A percentile compares a stretch with the other conserved stretches of the same genome.
Conservation (phyloP, 2,797 vertebrate species). For the Champsocephalus gunnari region DNA sequence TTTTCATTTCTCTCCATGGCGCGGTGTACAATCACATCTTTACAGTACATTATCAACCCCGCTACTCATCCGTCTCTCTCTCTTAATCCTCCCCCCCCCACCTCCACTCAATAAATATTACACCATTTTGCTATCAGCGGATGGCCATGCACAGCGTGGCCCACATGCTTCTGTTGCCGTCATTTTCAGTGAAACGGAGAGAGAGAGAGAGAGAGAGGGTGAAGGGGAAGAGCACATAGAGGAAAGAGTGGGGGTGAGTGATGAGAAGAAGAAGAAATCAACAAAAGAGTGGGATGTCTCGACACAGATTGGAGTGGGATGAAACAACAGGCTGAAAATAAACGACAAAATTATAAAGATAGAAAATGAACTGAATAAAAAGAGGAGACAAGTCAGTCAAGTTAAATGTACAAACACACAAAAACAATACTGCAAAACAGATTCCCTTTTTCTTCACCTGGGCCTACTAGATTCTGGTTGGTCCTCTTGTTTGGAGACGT, state of each 20-base stretch:
- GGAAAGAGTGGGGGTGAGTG: constrained; percentile 12
- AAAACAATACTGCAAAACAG: constrained; percentile 63
- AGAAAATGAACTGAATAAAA: constrained; percentile 50
- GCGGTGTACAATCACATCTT: constrained; percentile 77
- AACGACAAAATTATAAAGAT: constrained; percentile 35
- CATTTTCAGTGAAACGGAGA: constrained; percentile 41
- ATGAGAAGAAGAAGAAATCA: constrained; percentile 5
- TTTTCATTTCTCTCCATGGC: constrained; percentile 76
- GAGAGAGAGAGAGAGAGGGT: background rate
- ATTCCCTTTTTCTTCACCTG: constrained; percentile 72
- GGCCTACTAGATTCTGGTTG: constrained; percentile 62
- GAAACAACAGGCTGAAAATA: constrained; percentile 24
- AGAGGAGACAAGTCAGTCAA: constrained; percentile 29
- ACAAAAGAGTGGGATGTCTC: background rate
- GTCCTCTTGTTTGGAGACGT: constrained; percentile 63
- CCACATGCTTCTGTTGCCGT: constrained; percentile 55
- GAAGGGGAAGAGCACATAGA: constrained; percentile 18
- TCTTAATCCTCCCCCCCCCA: background rate
- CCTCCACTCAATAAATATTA: constrained; percentile 81
- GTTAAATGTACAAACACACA: constrained; percentile 43
- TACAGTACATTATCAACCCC: constrained; percentile 76
- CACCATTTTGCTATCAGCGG: constrained; percentile 53
- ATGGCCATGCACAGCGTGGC: constrained; percentile 80
- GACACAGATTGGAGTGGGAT: constrained; percentile 1
- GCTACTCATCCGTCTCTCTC: constrained; percentile 16